phyloP scores from a whole-genome alignment of 1,140 invertebrate genomes.

The Phymastichus coffea region DNA sequence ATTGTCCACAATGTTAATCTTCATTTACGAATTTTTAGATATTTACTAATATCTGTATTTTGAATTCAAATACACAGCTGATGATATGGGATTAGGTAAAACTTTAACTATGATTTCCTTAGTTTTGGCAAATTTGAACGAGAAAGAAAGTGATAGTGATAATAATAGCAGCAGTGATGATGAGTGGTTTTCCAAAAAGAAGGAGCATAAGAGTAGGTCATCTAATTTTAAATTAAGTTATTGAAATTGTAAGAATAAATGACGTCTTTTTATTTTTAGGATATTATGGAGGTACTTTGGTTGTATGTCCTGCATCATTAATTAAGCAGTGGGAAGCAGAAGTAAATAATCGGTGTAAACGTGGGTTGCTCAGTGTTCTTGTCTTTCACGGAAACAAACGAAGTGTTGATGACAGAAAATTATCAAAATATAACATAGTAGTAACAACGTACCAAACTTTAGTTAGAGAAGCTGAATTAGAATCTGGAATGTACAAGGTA shows the following conservation, averaged over 20 bases:
- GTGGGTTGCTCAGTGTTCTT: constrained; percentile 63
- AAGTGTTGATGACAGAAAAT: constrained; percentile 62
- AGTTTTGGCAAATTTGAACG: constrained; percentile 49
- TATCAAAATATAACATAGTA: constrained; percentile 69
- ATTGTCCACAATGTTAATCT: constrained; percentile 10
- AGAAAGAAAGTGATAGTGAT: constrained; percentile 34
- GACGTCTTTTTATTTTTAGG: constrained; percentile 23
- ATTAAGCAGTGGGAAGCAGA: constrained; percentile 86
- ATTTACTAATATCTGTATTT: too few species aligned
- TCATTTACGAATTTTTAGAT: too few species aligned
- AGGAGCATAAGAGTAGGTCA: constrained; percentile 45
- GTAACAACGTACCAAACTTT: constrained; percentile 78
- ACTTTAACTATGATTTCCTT: constrained; percentile 90
- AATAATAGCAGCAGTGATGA: constrained; percentile 30
- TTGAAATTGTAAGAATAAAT: not conserved
- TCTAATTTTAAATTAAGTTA: constrained; percentile 24
- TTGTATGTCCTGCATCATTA: constrained; percentile 86
- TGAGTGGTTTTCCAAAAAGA: constrained; percentile 16
- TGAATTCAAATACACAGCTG: constrained; percentile 73
- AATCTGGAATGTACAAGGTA: constrained; percentile 36
- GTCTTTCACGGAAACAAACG: constrained; percentile 83
- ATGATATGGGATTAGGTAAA: constrained; percentile 95
- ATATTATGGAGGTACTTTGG: constrained; percentile 70
- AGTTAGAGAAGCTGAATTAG: constrained; percentile 56
- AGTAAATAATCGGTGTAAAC: constrained; percentile 66